Conservation (phyloP, 2,888 invertebrate genomes). For the Nephrocerus scutellatus region DNA sequence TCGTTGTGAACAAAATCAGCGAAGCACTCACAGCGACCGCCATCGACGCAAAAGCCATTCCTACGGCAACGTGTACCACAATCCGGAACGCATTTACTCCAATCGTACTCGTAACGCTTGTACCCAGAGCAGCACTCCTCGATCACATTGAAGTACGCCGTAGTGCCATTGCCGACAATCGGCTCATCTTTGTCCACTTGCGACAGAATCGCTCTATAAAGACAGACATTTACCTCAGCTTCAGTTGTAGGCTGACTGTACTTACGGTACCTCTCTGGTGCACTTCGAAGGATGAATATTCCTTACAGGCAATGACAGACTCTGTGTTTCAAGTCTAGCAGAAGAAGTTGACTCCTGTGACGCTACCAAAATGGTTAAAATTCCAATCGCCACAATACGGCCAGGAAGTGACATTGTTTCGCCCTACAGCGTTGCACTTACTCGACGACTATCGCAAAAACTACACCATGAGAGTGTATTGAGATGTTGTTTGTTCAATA, state of each 20-base stretch:
- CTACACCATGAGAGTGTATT: no score
- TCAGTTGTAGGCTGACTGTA: constrained; percentile 14
- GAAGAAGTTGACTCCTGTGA: no score
- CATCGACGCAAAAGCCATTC: constrained; percentile 50
- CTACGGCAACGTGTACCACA: constrained; percentile 42
- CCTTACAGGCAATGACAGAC: constrained; percentile 34
- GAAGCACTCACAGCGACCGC: constrained; percentile 41
- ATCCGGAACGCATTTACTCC: constrained; percentile 48
- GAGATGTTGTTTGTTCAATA: no score
- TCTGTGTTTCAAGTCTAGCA: no score
- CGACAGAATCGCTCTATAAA: constrained; percentile 38
- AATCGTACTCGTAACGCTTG: constrained; percentile 57
- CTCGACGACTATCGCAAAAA: no score
- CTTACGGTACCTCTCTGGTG: constrained; percentile 40
- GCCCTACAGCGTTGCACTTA: no score
- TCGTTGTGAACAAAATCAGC: constrained; percentile 40
- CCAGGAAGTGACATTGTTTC: no score
- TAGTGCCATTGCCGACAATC: constrained; percentile 47
- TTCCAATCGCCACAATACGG: no score
- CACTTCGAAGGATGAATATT: constrained; percentile 36
- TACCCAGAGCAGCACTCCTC: constrained; percentile 68
- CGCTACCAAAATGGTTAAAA: no score
- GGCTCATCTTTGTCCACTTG: constrained; percentile 39
- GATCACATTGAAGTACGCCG: constrained; percentile 51
- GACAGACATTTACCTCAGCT: no score